A percentile compares a stretch with the other conserved stretches of the same genome.
Evolutionary conservation across 1,140 invertebrate genomes (phyloP).

Genomic region (Drosophila ohnishii): DNA sequence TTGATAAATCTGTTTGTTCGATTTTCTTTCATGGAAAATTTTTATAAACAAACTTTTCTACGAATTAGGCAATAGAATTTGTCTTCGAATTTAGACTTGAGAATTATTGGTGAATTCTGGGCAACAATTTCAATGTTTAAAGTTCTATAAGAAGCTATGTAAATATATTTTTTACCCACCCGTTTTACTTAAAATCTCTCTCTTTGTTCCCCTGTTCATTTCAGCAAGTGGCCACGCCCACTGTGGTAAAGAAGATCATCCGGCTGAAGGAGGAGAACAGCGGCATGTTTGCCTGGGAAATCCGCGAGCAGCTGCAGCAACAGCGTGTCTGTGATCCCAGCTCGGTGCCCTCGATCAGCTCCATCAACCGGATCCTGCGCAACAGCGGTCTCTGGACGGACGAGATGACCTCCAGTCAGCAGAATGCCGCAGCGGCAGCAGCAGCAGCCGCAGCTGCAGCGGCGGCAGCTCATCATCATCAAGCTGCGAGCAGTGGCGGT

Average conservation of each 20-base stretch:
- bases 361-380: slow-evolving; percentile 96
- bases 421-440: slow-evolving; percentile 71
- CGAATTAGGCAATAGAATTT: no score
- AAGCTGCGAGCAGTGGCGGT: slow-evolving; percentile 32
- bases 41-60: no score
- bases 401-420: slow-evolving; percentile 84
- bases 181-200: slow-evolving; percentile 4
- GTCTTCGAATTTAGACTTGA: no score
- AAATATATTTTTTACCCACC: neutral
- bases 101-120: no score
- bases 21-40: neutral
- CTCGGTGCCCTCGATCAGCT: slow-evolving; percentile 95
- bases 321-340: slow-evolving; percentile 93
- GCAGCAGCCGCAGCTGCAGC: slow-evolving; percentile 57
- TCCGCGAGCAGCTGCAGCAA: slow-evolving; percentile 92
- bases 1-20: no score
- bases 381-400: slow-evolving; percentile 91
- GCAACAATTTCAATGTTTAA: no score
- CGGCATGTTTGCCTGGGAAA: slow-evolving; percentile 97
- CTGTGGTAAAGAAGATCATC: slow-evolving; percentile 95
- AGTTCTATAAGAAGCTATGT: no score
- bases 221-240: slow-evolving; percentile 96
- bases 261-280: slow-evolving; percentile 96
- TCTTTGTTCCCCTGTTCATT: slow-evolving; percentile 79
- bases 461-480: slow-evolving; percentile 41